Evolutionary conservation across 2,113 vertebrate genomes (phyloP).

Genomic region (Diphyllodes magnificus): DNA sequence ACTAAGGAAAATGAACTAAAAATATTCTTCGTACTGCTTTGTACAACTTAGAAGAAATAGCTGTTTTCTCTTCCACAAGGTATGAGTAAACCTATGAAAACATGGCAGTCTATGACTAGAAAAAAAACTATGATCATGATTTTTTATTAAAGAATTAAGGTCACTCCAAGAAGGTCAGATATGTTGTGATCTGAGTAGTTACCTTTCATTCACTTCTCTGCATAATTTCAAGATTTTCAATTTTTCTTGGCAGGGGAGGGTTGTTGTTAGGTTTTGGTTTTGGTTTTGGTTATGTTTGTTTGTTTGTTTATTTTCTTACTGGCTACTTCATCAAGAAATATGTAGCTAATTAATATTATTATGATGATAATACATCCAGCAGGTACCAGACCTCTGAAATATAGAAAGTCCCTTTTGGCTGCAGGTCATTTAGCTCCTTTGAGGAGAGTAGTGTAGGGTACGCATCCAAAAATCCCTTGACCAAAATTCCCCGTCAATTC

Average conservation of each 20-base stretch:
- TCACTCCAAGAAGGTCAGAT: neutral
- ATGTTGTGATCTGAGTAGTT: neutral
- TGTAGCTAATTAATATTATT: neutral
- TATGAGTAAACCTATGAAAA: neutral
- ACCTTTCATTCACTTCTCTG: neutral
- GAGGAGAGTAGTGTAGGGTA: neutral
- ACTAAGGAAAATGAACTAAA: neutral
- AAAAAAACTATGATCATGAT: neutral
- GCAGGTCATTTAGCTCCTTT: neutral
- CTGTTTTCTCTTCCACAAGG: neutral
- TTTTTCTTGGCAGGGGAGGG: rapidly evolving
- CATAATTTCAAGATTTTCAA: neutral
- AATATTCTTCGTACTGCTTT: neutral
- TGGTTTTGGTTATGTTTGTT: neutral
- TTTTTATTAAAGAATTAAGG: neutral
- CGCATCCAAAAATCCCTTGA: neutral
- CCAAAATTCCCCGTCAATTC: neutral
- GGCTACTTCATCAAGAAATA: neutral
- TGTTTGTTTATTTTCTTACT: neutral
- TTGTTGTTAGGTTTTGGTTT: neutral
- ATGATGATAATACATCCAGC: neutral
- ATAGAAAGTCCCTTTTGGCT: rapidly evolving
- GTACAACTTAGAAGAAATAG: neutral
- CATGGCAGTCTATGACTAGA: neutral
- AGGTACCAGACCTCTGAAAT: neutral